These are phyloP conservation scores for Litoditis marina DNA, from an alignment of 2,888 invertebrate species.

Conservation along the genomic window DNA sequence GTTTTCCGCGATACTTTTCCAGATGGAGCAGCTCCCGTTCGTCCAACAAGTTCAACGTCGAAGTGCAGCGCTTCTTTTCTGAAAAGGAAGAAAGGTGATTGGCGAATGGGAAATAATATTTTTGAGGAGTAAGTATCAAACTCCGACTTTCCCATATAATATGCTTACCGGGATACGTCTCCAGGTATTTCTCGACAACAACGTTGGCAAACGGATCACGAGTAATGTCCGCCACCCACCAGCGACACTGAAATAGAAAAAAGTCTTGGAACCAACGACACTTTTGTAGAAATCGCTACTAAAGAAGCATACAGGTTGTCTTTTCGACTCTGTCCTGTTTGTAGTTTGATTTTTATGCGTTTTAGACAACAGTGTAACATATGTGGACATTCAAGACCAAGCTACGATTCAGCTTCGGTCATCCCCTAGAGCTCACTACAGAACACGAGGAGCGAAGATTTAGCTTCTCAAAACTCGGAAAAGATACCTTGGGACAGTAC, in stretches of 20 bases:
- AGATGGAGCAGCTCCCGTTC: constrained; percentile 1
- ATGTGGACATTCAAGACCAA: too few relatives aligned
- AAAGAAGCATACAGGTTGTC: too few relatives aligned
- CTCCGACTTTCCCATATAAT: background rate
- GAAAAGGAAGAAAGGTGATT: background rate
- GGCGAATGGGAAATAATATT: too few relatives aligned
- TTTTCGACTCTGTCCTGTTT: too few relatives aligned
- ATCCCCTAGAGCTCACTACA: too few relatives aligned
- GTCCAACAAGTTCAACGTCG: background rate
- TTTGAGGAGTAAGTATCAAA: too few relatives aligned
- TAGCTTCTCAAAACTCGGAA: background rate
- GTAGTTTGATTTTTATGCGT: too few relatives aligned
- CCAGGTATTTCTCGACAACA: background rate
- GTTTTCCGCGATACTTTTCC: background rate
- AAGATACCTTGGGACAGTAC: constrained; percentile 7
- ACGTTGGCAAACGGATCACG: constrained; percentile 1
- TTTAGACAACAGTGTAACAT: too few relatives aligned
- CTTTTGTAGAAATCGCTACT: too few relatives aligned
- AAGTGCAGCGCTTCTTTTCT: background rate
- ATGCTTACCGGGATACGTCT: background rate
- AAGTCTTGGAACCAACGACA: too few relatives aligned
- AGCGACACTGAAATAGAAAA: background rate
- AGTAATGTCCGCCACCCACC: background rate
- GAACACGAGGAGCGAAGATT: background rate
- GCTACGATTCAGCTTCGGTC: too few relatives aligned